These are phyloP conservation scores for Synanthedon myopaeformis DNA, from an alignment of 2,888 invertebrate genomes.

Conservation along the genomic window DNA sequence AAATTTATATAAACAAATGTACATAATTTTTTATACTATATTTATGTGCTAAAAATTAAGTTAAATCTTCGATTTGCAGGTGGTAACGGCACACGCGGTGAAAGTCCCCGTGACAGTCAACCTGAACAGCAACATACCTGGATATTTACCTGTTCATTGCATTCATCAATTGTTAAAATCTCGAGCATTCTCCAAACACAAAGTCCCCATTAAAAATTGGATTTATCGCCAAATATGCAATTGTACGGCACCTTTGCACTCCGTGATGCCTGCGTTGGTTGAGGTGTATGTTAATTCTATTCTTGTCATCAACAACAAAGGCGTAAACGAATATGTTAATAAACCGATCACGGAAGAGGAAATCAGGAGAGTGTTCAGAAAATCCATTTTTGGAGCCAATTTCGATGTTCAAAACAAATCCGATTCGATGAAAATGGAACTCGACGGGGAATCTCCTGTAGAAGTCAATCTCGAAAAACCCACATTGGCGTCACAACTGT, in stretches of 20 bases:
- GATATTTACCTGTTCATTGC: constrained; percentile 95
- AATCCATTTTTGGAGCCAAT: constrained; percentile 80
- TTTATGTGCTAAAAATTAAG: not conserved
- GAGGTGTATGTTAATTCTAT: constrained; percentile 96
- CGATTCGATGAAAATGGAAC: constrained; percentile 59
- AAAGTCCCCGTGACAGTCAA: constrained; percentile 94
- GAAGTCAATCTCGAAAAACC: constrained; percentile 72
- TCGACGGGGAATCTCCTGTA: constrained; percentile 64
- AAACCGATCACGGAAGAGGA: constrained; percentile 93
- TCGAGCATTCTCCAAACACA: constrained; percentile 94
- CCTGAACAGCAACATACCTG: constrained; percentile 88
- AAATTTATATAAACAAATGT: too few relatives aligned
- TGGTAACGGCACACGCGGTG: constrained; percentile 94
- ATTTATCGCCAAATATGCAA: constrained; percentile 94
- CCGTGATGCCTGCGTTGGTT: constrained; percentile 90
- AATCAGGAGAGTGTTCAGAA: constrained; percentile 85
- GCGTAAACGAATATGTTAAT: constrained; percentile 83
- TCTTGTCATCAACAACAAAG: constrained; percentile 76
- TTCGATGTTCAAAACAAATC: constrained; percentile 71
- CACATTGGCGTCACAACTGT: constrained; percentile 85
- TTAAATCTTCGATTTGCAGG: constrained; percentile 44
- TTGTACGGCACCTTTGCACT: constrained; percentile 90
- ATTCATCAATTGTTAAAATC: constrained; percentile 95
- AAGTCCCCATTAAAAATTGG: constrained; percentile 97
- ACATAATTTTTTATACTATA: too few relatives aligned